phyloP scores from a whole-genome alignment of 2,888 invertebrate genomes.

The Rotaria macrura region DNA sequence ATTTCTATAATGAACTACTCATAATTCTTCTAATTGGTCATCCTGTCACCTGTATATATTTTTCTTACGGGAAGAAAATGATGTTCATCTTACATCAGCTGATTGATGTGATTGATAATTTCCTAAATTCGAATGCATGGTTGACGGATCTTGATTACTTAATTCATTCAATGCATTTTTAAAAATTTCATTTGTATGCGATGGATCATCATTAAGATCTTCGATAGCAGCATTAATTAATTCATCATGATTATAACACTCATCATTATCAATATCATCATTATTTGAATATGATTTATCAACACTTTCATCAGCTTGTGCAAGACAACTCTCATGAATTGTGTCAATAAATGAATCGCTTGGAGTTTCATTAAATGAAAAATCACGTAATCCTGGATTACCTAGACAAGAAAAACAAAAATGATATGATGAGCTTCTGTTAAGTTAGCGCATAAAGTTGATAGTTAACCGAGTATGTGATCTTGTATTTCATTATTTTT shows the following conservation, averaged over 20 bases:
- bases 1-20: no score
- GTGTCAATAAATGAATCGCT: background rate
- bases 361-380: background rate
- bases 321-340: constrained; percentile 10
- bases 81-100: background rate
- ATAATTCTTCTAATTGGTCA: no score
- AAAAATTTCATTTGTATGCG: background rate
- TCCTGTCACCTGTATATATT: no score
- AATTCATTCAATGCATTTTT: background rate
- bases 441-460: background rate
- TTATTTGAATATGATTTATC: background rate
- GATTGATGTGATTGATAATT: background rate
- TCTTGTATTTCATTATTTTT: background rate
- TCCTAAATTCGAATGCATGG: background rate
- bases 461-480: background rate
- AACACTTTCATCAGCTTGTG: background rate
- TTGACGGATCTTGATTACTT: background rate
- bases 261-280: background rate
- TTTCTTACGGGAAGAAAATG: no score
- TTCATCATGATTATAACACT: background rate
- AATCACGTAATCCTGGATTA: background rate
- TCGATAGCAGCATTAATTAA: background rate
- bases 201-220: background rate
- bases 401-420: background rate
- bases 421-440: fast-evolving